A percentile compares a stretch with the other conserved stretches of the same genome.
These are phyloP conservation scores for Thryonomys swinderianus DNA, from an alignment of 2,113 vertebrate species.

Conservation along the genomic window DNA sequence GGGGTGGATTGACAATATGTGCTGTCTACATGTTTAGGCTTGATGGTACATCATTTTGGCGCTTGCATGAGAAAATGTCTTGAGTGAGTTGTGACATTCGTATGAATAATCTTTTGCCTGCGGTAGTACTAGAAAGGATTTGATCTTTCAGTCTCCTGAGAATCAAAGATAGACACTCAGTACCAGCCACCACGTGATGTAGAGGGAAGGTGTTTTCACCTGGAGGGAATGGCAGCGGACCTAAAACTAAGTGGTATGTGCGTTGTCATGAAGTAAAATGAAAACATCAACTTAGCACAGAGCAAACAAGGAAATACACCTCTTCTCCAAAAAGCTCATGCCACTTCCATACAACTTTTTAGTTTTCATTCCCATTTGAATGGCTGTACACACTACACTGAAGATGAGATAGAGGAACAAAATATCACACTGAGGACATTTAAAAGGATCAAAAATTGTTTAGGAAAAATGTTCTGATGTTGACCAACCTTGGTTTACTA, in stretches of 20 bases:
- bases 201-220: not conserved
- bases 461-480: not conserved
- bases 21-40: constrained; percentile 44
- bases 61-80: constrained; percentile 50
- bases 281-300: not conserved
- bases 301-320: not conserved
- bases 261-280: not conserved
- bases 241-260: not conserved
- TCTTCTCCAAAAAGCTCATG: not conserved
- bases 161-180: not conserved
- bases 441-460: not conserved
- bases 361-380: not conserved
- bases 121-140: constrained; percentile 36
- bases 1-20: not conserved
- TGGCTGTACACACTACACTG: too few relatives aligned
- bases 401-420: not conserved
- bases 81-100: constrained; percentile 56
- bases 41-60: not conserved
- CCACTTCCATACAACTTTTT: not conserved
- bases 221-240: not conserved
- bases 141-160: not conserved
- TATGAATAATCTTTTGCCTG: constrained; percentile 55
- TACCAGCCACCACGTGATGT: not conserved
- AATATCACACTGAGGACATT: too few relatives aligned
- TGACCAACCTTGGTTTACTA: not conserved